A percentile compares a stretch with the other conserved stretches of the same genome.
Conservation (phyloP, 2,113 vertebrate species). For the Asarcornis scutulata region DNA sequence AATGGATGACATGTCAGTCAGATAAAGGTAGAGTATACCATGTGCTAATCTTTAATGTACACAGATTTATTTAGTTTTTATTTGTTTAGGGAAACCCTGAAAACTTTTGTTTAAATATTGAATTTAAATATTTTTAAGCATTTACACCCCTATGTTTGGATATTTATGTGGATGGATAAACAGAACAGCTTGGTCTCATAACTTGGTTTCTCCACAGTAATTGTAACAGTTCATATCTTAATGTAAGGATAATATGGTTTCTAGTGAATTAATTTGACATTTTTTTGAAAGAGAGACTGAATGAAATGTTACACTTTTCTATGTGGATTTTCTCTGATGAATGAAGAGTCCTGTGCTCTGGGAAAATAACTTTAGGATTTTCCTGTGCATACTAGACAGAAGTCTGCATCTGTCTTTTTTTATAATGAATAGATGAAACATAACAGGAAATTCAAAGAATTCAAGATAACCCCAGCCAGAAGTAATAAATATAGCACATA, state of each 20-base stretch:
- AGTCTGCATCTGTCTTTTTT: neutral
- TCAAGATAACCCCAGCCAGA: neutral
- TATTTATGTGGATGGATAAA: neutral
- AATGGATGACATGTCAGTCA: neutral
- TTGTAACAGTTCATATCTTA: neutral
- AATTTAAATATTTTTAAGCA: neutral
- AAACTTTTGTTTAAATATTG: neutral
- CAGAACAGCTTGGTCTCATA: neutral
- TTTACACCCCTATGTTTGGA: neutral
- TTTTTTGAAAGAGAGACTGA: neutral
- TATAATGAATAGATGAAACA: neutral
- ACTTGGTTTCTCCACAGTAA: neutral
- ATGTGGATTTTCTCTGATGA: neutral
- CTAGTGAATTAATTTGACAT: neutral
- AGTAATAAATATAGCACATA: neutral
- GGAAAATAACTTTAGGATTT: slow-evolving; percentile 20
- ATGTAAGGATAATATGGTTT: neutral
- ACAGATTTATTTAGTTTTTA: neutral
- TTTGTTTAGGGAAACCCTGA: neutral
- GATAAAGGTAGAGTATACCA: neutral
- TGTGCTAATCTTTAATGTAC: neutral
- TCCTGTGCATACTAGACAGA: neutral
- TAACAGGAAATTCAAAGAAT: slow-evolving; percentile 21
- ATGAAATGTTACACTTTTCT: neutral
- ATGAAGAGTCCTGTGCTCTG: slow-evolving; percentile 1